Evolutionary conservation across 2,888 invertebrate genomes (phyloP).

Genomic region (Nomada lathburiana): DNA sequence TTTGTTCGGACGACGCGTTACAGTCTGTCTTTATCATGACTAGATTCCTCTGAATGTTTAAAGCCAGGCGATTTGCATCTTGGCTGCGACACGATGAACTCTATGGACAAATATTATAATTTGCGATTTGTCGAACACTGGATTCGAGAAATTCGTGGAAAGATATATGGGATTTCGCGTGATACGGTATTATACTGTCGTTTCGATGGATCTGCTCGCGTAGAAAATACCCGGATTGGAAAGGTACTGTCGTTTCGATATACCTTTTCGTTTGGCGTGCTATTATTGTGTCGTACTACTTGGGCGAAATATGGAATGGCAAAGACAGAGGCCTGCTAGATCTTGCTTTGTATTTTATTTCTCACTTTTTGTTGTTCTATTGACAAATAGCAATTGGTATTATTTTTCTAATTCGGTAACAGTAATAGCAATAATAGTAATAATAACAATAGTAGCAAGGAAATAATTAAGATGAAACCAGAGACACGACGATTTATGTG

Average conservation of each 20-base stretch:
- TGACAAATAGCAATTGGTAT: no score
- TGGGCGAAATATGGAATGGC: not conserved
- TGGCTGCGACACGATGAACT: not conserved
- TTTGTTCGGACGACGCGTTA: no score
- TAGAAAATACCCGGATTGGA: constrained; percentile 8
- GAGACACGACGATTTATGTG: not conserved
- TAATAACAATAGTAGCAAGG: no score
- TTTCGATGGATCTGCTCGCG: not conserved
- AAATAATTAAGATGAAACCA: not conserved
- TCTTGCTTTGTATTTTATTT: no score
- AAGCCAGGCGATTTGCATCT: constrained; percentile 4
- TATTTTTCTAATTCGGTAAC: no score
- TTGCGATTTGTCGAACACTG: constrained; percentile 1
- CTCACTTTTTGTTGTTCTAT: no score
- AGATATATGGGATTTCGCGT: not conserved
- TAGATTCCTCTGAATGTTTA: not conserved
- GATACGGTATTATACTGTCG: not conserved
- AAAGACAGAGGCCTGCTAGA: no score
- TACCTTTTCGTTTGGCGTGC: not conserved
- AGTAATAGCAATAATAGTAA: no score
- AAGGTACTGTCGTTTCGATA: not conserved
- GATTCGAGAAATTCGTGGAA: constrained; percentile 7
- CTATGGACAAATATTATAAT: no score
- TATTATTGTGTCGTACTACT: not conserved
- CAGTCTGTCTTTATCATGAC: constrained; percentile 4